These are phyloP conservation scores for Dromaius novaehollandiae DNA, from an alignment of 2,113 vertebrate genomes.

Conservation along the genomic window DNA sequence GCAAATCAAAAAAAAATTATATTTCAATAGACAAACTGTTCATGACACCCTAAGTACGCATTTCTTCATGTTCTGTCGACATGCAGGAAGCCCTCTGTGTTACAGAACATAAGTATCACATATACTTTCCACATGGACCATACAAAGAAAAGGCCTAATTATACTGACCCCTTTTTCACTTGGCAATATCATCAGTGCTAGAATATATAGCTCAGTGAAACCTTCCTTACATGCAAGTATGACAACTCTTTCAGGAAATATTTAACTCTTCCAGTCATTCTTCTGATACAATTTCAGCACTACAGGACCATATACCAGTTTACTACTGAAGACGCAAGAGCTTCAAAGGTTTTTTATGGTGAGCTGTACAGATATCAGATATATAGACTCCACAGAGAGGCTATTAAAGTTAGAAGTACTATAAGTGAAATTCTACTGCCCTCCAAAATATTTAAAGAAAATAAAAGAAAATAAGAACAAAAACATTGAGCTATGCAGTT, in stretches of 20 bases:
- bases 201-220: not conserved
- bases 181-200: conserved; percentile 4
- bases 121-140: conserved; percentile 5
- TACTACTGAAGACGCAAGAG: not conserved
- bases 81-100: not conserved
- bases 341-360: not conserved
- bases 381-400: not conserved
- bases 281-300: not conserved
- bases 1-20: not conserved
- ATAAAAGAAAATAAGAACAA: not conserved
- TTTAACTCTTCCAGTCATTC: not conserved
- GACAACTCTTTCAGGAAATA: not conserved
- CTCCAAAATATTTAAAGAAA: not conserved
- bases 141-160: not conserved
- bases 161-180: conserved; percentile 12
- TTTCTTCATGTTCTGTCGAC: conserved; percentile 7
- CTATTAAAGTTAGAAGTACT: not conserved
- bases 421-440: not conserved
- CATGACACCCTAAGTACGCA: not conserved
- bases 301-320: not conserved
- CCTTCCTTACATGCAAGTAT: not conserved
- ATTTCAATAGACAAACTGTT: not conserved
- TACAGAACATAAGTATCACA: conserved; percentile 1
- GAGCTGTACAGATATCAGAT: not conserved
- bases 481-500: not conserved